Evolutionary conservation across 2,888 invertebrate species (phyloP).

Genomic region (Phania funesta): DNA sequence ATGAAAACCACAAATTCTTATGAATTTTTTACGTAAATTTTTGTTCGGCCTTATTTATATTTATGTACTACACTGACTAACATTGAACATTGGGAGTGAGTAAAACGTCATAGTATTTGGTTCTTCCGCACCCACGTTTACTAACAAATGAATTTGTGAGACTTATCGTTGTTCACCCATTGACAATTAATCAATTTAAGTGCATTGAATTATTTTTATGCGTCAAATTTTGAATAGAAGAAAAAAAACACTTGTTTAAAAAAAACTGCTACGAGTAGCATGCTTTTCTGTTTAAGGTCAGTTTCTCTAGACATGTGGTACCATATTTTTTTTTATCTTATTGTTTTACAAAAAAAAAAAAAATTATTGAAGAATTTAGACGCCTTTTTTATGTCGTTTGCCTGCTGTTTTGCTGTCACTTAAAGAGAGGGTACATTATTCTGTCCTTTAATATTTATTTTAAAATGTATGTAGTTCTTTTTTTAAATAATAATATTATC

Average conservation of each 20-base stretch:
- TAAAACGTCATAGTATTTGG: neutral
- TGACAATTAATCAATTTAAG: slow-evolving; percentile 6
- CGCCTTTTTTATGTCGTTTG: slow-evolving; percentile 34
- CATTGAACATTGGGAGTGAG: too few relatives aligned
- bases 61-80: neutral
- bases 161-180: neutral
- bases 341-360: neutral
- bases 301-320: slow-evolving; percentile 14
- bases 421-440: neutral
- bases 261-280: neutral
- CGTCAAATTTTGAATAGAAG: neutral
- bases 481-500: neutral
- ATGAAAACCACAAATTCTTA: slow-evolving; percentile 49
- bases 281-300: neutral
- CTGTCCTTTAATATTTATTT: neutral
- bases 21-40: slow-evolving; percentile 12
- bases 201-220: slow-evolving; percentile 30
- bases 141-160: neutral
- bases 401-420: neutral
- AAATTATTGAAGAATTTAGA: slow-evolving; percentile 43
- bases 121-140: slow-evolving; percentile 17
- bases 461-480: neutral
- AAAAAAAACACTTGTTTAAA: slow-evolving; percentile 15
- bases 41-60: neutral
- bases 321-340: neutral